A percentile compares a stretch with the other conserved stretches of the same genome.
Evolutionary conservation across 2,113 vertebrate genomes (phyloP).

Genomic region (Lagopus muta): DNA sequence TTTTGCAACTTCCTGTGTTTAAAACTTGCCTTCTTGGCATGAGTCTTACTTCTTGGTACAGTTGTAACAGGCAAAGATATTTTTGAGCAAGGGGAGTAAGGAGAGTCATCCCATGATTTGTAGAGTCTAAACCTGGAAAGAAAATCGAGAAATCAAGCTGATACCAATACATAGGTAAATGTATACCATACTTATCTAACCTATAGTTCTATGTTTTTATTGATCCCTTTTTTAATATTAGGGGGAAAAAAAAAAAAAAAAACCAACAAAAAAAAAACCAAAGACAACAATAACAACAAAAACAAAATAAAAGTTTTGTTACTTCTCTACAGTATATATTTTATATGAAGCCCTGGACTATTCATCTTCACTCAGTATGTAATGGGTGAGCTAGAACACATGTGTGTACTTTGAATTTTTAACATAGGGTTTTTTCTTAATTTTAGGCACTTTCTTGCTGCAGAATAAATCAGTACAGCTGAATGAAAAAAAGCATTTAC

Average conservation of each 20-base stretch:
- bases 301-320: too few species aligned
- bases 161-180: background rate
- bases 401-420: background rate
- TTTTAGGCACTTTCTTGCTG: background rate
- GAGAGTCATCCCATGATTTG: background rate
- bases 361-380: background rate
- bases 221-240: too few species aligned
- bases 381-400: too few species aligned
- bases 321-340: background rate
- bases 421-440: fast-evolving
- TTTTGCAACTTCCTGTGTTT: background rate
- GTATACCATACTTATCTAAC: background rate
- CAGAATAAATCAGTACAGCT: background rate
- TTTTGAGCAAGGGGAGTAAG: background rate
- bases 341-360: background rate
- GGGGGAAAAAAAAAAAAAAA: too few species aligned
- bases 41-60: background rate
- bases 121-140: background rate
- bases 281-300: too few species aligned
- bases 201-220: too few species aligned
- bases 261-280: too few species aligned
- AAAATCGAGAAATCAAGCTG: background rate
- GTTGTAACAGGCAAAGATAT: background rate
- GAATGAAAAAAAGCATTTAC: background rate
- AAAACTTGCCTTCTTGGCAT: background rate